phyloP scores from a whole-genome alignment of 2,888 invertebrate species.

The Polymixis flavicincta region DNA sequence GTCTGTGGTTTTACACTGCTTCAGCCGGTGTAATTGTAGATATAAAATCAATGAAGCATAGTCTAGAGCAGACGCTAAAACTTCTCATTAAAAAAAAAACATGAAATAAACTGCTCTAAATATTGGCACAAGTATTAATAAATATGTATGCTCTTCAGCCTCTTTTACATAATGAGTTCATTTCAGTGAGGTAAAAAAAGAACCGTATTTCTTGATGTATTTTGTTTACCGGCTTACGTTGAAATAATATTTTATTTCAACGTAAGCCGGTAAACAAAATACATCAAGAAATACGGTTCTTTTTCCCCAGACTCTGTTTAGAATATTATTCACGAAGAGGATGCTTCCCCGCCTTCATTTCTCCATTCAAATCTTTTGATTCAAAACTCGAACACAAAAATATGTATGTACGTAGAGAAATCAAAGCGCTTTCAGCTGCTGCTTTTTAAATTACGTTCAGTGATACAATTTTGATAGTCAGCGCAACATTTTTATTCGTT shows the following conservation, averaged over 20 bases:
- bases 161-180: constrained; percentile 26
- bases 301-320: neutral
- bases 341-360: constrained; percentile 4
- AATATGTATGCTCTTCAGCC: constrained; percentile 10
- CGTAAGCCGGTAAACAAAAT: too few species aligned
- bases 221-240: constrained; percentile 7
- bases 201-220: constrained; percentile 16
- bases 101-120: constrained; percentile 3
- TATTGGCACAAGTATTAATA: constrained; percentile 10
- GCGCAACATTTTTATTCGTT: constrained; percentile 55
- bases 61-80: neutral
- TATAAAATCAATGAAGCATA: constrained; percentile 27
- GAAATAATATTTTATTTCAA: constrained; percentile 39
- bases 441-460: constrained; percentile 28
- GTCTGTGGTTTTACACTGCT: constrained; percentile 6
- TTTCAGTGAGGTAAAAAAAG: constrained; percentile 11
- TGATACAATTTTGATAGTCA: constrained; percentile 51
- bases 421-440: constrained; percentile 35
- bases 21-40: constrained; percentile 3
- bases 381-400: constrained; percentile 24
- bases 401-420: constrained; percentile 19
- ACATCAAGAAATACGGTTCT: too few species aligned
- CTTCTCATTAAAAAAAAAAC: neutral
- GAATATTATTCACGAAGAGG: constrained; percentile 31
- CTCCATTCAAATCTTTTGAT: constrained; percentile 22